Evolutionary conservation across 2,888 invertebrate genomes (phyloP), one percentile per base, ranked within the genome.

Genomic region (Megastigmus dorsalis): DNA sequence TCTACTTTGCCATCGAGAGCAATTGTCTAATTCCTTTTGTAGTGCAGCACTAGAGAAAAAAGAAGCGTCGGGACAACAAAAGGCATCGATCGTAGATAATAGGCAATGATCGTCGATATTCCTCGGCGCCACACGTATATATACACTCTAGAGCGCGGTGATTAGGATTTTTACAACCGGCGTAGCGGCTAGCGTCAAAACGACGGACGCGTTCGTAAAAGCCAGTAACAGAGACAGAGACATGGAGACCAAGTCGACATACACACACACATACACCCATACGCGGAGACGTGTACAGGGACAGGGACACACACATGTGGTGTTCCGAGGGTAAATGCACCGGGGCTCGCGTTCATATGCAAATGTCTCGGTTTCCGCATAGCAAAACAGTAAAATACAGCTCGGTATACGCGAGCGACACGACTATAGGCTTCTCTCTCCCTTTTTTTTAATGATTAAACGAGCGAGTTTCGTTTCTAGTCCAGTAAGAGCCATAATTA

Each of bases 401-500:
- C 10, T 15, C 10, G 7, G 10, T 4, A 38, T 20, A 20, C 3
- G 26, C 20, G 38, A 6, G 10, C 30, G 18, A 5, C 13, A 33
- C 2, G 48, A 2, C 18, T 15, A 41, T 18, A n/a, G 18, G 20
- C 3, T n/a, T 18, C 52, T 23, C 38, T 15, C 9, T n/a, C 43
- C 48, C 20, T 2, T 18, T n/a, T 54, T 66, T 55, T 70, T 62
- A 62, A 70, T 70, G 54, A 62, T 70, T 70, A 62, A 70, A 62
- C 54, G 33, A 5, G n/a, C 1, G 55, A 63, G 68, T 43, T 18
- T 67, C 66, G 15, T 18, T 7, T 18, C 7, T 6, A 38, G 2
- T 7, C 20, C 38, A 23, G 50, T n/a, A 13, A 50, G 48, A 18
- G 30, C 43, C 41, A 33, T 70, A 70, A 70, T 70, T 70, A 70